A percentile compares a stretch with the other conserved stretches of the same genome.
These are phyloP conservation scores for Lycodopsis pacificus DNA, from an alignment of 2,797 vertebrate genomes.

Conservation along the genomic window DNA sequence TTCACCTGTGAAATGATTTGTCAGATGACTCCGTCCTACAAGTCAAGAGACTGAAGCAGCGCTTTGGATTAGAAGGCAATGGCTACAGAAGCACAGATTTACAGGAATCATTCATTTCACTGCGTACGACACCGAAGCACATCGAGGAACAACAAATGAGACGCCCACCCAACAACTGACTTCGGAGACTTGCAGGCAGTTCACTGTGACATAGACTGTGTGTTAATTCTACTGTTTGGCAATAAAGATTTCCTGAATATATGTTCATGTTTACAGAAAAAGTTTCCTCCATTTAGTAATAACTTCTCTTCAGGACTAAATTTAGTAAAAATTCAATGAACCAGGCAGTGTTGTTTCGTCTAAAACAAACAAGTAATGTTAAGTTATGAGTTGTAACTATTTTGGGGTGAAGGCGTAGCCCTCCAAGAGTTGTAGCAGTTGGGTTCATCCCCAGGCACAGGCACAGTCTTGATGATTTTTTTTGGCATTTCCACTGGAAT, in stretches of 20 bases:
- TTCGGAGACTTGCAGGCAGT: conserved; percentile 40
- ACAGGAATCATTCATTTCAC: conserved; percentile 60
- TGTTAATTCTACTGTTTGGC: conserved; percentile 29
- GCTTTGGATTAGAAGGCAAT: conserved; percentile 45
- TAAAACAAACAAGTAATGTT: conserved; percentile 26
- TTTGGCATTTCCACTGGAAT: conserved; percentile 4
- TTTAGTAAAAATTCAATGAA: conserved; percentile 11
- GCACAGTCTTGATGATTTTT: too few relatives aligned
- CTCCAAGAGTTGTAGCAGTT: not conserved
- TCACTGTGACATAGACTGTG: conserved; percentile 10
- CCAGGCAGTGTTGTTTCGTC: conserved; percentile 32
- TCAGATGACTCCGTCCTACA: conserved; percentile 11
- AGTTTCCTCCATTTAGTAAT: conserved; percentile 16
- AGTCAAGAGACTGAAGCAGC: conserved; percentile 17
- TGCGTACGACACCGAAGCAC: conserved; percentile 40
- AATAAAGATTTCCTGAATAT: conserved; percentile 31
- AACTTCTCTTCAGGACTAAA: conserved; percentile 25
- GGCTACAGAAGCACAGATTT: conserved; percentile 49
- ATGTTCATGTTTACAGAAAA: conserved; percentile 34
- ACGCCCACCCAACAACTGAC: conserved; percentile 14
- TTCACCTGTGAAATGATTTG: conserved; percentile 28
- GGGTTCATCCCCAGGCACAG: too few relatives aligned
- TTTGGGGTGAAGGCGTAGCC: too few relatives aligned
- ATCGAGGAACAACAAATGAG: conserved; percentile 25
- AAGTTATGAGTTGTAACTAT: not conserved